Base-by-base conservation (phyloP, 2,797 vertebrate genomes). In the Poliocrania exsul region DNA sequence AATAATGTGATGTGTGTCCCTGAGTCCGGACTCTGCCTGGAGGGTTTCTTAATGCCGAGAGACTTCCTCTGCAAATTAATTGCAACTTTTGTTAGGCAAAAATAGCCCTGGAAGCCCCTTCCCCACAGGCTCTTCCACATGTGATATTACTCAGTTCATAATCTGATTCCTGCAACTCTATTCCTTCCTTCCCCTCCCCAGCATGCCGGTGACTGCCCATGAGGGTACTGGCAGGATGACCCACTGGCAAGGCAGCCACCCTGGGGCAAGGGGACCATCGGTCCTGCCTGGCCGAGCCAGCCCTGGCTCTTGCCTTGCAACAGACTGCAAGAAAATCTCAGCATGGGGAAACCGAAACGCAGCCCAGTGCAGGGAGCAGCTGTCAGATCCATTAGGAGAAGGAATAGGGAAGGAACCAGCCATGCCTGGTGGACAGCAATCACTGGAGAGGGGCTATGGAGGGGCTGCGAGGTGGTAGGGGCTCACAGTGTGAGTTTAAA, bases 61-160 rank as follows among this genome's bases (percentile, higher is more conserved):
- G 4, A 93, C 96, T 97, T 97, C 96, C 96, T 95, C 75, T 58
- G 42, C 87, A 96, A 95, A 97, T 97, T 96, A 97, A 97, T 96
- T 97, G 95, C 92, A 95, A 96, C 90, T 91, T 96, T 95, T 7
- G 14, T 83, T 77, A 92, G 88, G 92, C 19, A 21, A 90, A 94
- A 95, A 84, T 53, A 91, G 82, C 92, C 94, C 95, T 92, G 84
- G 86, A 96, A 97, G 74, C 88, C 94, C 84, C 92, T 95, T 92
- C 95, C 95, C 96, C 84, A 78, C 65, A 31, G 96, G 95, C 91
- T 62, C 79, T 87, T 93, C 91, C 74, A 31, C 86, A 71, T 81
- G 49, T 85, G 95, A 90, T 82, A 53, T 25, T 58, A 89, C 86
- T 96, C 80, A 28, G 67, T 75, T 95, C 89, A 92, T 92, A 96